Conservation (phyloP, 2,888 invertebrate species). For the Scaptomyza caliginosa region DNA sequence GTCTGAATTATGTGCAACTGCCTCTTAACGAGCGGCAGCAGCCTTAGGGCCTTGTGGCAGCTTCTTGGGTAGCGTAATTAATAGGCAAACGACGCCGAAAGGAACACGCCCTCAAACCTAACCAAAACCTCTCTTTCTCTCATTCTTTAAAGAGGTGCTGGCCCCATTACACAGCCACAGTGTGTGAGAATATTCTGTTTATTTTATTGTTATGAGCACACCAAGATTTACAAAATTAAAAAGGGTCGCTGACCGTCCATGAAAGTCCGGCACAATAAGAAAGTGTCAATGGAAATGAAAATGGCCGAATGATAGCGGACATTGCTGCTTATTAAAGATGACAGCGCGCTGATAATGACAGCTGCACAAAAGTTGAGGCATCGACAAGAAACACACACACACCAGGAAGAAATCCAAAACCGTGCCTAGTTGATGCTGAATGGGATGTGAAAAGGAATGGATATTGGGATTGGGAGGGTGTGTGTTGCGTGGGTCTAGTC, state of each 20-base stretch:
- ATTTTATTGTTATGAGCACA: conserved; percentile 70
- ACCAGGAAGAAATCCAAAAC: conserved; percentile 35
- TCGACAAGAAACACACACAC: background rate
- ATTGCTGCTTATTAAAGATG: conserved; percentile 79
- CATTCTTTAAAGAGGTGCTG: background rate
- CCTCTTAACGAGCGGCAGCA: conserved; percentile 16
- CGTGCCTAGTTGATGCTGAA: conserved; percentile 28
- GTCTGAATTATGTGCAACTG: conserved; percentile 37
- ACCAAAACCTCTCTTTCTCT: background rate
- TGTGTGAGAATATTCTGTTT: conserved; percentile 45
- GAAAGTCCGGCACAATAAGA: conserved; percentile 53
- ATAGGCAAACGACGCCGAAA: conserved; percentile 49
- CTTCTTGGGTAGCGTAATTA: conserved; percentile 68
- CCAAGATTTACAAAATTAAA: conserved; percentile 77
- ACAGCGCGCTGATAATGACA: conserved; percentile 67
- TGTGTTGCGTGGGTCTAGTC: background rate
- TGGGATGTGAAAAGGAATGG: background rate
- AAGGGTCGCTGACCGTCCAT: conserved; percentile 74
- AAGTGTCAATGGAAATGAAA: conserved; percentile 79
- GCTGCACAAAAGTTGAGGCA: conserved; percentile 36
- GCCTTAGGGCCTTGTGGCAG: conserved; percentile 2
- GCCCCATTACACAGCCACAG: background rate
- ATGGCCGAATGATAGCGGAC: conserved; percentile 67
- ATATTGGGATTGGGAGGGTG: background rate
- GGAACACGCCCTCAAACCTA: conserved; percentile 4